Conservation (phyloP, 2,113 vertebrate genomes). For the Urocolius indicus region DNA sequence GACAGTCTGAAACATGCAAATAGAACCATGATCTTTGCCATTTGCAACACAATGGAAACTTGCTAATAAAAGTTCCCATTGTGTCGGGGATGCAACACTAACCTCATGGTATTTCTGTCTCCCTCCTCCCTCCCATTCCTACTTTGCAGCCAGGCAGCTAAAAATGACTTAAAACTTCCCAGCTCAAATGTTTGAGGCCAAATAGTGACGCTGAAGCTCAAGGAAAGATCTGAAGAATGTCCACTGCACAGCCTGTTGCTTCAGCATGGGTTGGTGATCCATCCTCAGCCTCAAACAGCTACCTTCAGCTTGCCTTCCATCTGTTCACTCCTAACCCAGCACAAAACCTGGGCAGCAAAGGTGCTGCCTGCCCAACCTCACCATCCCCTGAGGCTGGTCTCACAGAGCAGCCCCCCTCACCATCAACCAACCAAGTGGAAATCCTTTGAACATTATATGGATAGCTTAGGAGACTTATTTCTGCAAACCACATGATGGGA, state of each 20-base stretch:
- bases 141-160: conserved; percentile 30
- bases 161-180: background rate
- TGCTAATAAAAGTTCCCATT: conserved; percentile 64
- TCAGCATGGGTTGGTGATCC: background rate
- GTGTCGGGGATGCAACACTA: conserved; percentile 29
- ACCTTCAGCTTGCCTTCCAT: background rate
- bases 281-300: background rate
- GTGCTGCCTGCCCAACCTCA: background rate
- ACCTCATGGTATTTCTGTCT: conserved; percentile 1
- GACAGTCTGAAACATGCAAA: conserved; percentile 20
- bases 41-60: conserved; percentile 60
- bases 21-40: conserved; percentile 14
- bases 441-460: fast-evolving
- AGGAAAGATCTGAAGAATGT: background rate
- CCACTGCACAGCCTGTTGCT: fast-evolving
- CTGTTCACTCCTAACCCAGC: background rate
- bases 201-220: background rate
- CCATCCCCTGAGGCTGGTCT: background rate
- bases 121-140: background rate
- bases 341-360: background rate
- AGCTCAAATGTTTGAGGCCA: background rate
- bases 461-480: background rate
- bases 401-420: background rate
- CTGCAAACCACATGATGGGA: background rate
- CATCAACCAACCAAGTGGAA: background rate